Base-by-base conservation (phyloP, 2,888 invertebrate species). In the Mantis religiosa region DNA sequence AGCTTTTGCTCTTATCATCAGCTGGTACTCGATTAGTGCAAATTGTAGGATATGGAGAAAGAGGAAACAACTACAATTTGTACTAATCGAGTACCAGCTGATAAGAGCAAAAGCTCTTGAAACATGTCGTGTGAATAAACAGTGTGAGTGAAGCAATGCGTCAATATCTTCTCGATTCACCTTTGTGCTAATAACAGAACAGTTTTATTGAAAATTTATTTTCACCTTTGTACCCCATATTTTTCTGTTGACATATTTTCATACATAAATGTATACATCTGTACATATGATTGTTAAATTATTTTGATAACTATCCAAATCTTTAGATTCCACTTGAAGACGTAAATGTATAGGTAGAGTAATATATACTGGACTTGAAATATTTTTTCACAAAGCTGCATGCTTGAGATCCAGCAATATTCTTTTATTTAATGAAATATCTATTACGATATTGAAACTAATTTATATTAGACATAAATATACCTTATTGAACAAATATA, bases 301-400 rank as follows among this genome's bases (percentile, higher is more conserved):
- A 71, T 71, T 71, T 71, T 71, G 20, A 71, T 71, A 71, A 71
- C 25, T 71, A 20, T 71, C 54, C 25, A 71, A 71, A 71, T 71
- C 54, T 71, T 71, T 71, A 71, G 20, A 71, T 71, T 71, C 54
- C 54, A 71, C 25, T 71, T 71, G 54, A 15, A 71, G 6, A 71
- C 3, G 54, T 71, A 71, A 71, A 71, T 71, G 54, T 71, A 71
- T 71, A 84, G 82, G 82, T 82, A 28, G 28, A 15, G 34, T 34
- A 82, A n/a, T 87, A 34, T 82, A 87, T 82, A 82, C 27, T 27
- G 82, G 27, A 87, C 28, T 34, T 87, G 34, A 82, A 82, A 87
- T 87, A 87, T 87, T 82, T 87, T 87, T 87, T 87, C 87, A 87
- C 87, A 87, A 82, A 82, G 87, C 87, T 87, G 87, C 34, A 87